A percentile compares a stretch with the other conserved stretches of the same genome.
Evolutionary conservation across 2,113 vertebrate species (phyloP).

Genomic region (Hydrolagus affinis): DNA sequence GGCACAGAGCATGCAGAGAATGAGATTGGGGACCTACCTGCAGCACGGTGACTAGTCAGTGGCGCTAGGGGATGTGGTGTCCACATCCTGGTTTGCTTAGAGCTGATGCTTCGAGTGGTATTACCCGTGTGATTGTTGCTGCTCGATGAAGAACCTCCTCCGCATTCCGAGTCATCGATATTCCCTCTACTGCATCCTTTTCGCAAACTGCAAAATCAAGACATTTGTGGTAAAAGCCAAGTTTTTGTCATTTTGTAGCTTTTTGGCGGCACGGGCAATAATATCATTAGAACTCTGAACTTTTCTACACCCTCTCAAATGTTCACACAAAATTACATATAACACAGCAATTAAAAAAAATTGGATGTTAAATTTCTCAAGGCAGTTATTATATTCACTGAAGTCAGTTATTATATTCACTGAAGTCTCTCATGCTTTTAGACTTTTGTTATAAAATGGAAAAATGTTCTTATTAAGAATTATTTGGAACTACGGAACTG

Average conservation of each 20-base stretch:
- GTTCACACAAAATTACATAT: too few species aligned
- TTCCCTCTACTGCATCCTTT: slow-evolving; percentile 79
- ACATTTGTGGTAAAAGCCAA: neutral
- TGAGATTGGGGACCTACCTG: slow-evolving; percentile 45
- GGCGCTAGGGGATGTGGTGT: slow-evolving; percentile 52
- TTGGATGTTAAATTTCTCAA: too few species aligned
- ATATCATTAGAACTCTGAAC: too few species aligned
- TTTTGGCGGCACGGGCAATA: neutral
- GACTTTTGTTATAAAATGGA: too few species aligned
- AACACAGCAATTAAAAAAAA: too few species aligned
- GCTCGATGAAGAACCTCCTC: slow-evolving; percentile 50
- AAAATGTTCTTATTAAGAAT: too few species aligned
- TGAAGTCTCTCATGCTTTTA: too few species aligned
- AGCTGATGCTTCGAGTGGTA: slow-evolving; percentile 69
- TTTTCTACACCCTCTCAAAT: too few species aligned
- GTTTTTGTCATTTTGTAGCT: neutral
- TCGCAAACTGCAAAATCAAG: slow-evolving; percentile 62
- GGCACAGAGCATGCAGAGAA: too few species aligned
- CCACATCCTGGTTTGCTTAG: slow-evolving; percentile 61
- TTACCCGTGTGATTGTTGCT: slow-evolving; percentile 58
- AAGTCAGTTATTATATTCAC: too few species aligned
- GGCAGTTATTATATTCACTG: too few species aligned
- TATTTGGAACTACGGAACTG: too few species aligned
- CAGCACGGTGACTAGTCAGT: slow-evolving; percentile 52
- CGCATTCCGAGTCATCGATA: slow-evolving; percentile 69